Evolutionary conservation across 2,888 invertebrate genomes (phyloP).

Genomic region (Chrysolina oricalcia): DNA sequence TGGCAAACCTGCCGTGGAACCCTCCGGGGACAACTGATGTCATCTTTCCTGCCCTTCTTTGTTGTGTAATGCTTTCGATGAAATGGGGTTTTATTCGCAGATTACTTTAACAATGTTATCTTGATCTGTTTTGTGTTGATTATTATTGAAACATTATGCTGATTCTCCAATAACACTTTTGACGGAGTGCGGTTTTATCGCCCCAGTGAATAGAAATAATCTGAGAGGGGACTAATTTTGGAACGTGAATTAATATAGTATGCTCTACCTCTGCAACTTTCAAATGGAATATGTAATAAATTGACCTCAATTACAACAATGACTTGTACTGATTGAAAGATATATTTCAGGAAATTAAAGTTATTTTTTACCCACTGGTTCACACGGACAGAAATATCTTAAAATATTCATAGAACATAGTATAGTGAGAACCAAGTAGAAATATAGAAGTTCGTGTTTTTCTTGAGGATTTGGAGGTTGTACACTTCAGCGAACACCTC

Average conservation of each 20-base stretch:
- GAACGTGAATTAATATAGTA: conserved; percentile 20
- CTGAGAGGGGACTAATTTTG: conserved; percentile 27
- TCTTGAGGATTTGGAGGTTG: no score
- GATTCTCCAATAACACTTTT: conserved; percentile 55
- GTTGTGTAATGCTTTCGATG: conserved; percentile 52
- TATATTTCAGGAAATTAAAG: neutral
- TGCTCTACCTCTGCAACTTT: neutral
- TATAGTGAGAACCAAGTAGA: no score
- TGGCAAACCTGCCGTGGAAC: conserved; percentile 39
- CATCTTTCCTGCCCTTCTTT: conserved; percentile 53
- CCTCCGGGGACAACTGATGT: conserved; percentile 50
- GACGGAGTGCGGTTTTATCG: conserved; percentile 40
- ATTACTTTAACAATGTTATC: conserved; percentile 59
- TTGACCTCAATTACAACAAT: conserved; percentile 9
- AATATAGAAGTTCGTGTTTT: no score
- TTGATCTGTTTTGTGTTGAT: conserved; percentile 59
- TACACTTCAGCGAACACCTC: no score
- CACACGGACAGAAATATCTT: no score
- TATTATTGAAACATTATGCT: conserved; percentile 61
- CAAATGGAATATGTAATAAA: neutral
- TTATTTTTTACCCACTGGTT: neutral
- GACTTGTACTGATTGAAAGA: conserved; percentile 2
- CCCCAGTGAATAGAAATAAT: conserved; percentile 23
- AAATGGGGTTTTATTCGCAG: conserved; percentile 51
- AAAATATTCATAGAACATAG: no score